A percentile compares a stretch with the other conserved stretches of the same genome.
Evolutionary conservation across 2,888 invertebrate genomes (phyloP).

Genomic region (Brachyptera putata): DNA sequence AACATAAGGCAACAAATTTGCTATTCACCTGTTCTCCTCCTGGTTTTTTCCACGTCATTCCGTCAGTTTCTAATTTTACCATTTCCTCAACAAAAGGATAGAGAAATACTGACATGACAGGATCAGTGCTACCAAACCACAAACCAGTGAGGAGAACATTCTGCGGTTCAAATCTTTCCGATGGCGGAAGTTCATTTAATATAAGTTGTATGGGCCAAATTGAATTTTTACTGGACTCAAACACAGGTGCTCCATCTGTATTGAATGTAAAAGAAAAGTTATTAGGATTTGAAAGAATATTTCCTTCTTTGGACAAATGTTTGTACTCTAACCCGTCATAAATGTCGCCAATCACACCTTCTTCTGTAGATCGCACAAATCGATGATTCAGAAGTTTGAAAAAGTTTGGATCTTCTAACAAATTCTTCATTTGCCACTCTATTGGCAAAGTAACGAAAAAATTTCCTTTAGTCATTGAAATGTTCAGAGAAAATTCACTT

Average conservation of each 20-base stretch:
- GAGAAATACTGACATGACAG: background rate
- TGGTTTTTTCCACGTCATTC: constrained; percentile 1
- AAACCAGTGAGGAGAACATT: constrained; percentile 9
- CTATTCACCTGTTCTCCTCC: background rate
- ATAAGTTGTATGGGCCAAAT: constrained; percentile 10
- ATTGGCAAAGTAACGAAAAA: background rate
- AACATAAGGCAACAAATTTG: constrained; percentile 5
- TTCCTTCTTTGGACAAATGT: background rate
- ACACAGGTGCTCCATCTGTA: constrained; percentile 15
- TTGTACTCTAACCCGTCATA: constrained; percentile 13
- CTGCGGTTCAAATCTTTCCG: background rate
- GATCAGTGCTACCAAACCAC: constrained; percentile 7
- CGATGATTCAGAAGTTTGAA: background rate
- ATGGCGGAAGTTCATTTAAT: constrained; percentile 16
- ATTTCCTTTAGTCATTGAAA: background rate
- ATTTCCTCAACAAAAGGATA: constrained; percentile 2
- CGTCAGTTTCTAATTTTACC: background rate
- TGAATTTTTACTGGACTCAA: constrained; percentile 1
- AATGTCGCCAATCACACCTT: constrained; percentile 8
- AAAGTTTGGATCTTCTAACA: background rate
- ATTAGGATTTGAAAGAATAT: background rate
- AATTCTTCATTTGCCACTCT: background rate
- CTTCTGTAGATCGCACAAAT: background rate
- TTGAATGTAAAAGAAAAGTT: constrained; percentile 14
- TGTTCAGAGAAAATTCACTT: background rate